Base-by-base conservation (phyloP, 2,113 vertebrate genomes). In the Melanotaenia duboulayi region DNA sequence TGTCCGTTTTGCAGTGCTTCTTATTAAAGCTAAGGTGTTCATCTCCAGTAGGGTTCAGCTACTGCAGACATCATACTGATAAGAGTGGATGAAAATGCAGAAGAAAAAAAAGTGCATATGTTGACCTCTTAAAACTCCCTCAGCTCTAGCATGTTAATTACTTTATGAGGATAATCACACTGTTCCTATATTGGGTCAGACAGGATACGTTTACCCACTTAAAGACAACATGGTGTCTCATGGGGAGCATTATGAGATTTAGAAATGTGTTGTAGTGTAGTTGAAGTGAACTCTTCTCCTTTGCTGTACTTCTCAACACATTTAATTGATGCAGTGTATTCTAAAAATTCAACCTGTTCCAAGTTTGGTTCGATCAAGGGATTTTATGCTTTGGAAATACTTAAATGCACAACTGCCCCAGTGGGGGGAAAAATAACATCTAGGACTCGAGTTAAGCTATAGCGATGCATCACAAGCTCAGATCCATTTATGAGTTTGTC, bases 171-270 rank as follows among this genome's bases (percentile, higher is more conserved):
- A 44, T 55, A 39, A 59, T 73, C 3, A 56, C 32, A 46, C 12
- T 46, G 67, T 64, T 62, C 9, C 46, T 10, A 42, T 59, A 77
- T 22, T 60, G 24, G 42, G 62, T 61, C 37, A 64, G 49, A 70
- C 13, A 52, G 1, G n/a, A 2, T 65, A 16, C 37, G 52, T 71
- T 64, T 46, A 49, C 12, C 32, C 56, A 16, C 42, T 68, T 61
- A 25, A 8, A 62, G 23, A 28, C 52, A 39, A 17, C 12, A 77
- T 11, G 16, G 1, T 22, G 37, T 81, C 60, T 71, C 28, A 3
- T 14, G 8, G 49, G 71, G 20, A 50, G 42, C 28, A 58, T 76
- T 62, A 61, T 50, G 17, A 72, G n/a, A 68, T 37, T 10, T 17
- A 59, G 20, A 61, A 62, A 57, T 67, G 39, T 25, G 44, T 44